phyloP scores from a whole-genome alignment of 2,888 invertebrate genomes.

The Apamea sordens region DNA sequence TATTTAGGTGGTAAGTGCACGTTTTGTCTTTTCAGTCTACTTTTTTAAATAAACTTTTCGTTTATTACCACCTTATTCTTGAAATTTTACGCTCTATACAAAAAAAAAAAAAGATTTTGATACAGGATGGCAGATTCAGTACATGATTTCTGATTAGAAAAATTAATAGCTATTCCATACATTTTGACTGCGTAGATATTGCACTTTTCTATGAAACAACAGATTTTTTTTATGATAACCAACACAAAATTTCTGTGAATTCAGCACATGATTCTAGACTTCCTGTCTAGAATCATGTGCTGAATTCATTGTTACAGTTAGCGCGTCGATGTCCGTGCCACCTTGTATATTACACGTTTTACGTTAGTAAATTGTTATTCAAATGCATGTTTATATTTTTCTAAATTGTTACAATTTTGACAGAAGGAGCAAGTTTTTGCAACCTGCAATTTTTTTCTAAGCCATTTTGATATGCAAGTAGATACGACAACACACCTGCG shows the following conservation, averaged over 20 bases:
- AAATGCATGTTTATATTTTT: background rate
- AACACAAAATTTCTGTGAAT: no score
- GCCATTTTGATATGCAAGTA: constrained; percentile 16
- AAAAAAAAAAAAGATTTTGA: background rate
- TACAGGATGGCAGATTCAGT: no score
- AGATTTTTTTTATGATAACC: no score
- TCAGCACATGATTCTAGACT: no score
- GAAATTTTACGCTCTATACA: background rate
- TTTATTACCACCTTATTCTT: background rate
- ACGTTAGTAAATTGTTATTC: background rate
- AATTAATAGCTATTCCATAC: no score
- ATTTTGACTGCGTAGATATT: no score
- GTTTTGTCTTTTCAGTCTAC: background rate
- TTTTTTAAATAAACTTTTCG: constrained; percentile 1
- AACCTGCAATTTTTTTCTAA: constrained; percentile 2
- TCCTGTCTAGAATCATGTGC: no score
- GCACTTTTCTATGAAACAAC: no score
- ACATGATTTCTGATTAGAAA: no score
- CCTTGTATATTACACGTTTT: background rate
- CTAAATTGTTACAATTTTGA: constrained; percentile 22
- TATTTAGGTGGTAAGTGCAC: background rate
- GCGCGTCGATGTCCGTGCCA: background rate
- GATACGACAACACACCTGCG: background rate
- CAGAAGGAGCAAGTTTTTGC: constrained; percentile 26
- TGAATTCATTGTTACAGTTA: no score